Conservation (phyloP, 2,113 vertebrate species). For the Centropristis striata region DNA sequence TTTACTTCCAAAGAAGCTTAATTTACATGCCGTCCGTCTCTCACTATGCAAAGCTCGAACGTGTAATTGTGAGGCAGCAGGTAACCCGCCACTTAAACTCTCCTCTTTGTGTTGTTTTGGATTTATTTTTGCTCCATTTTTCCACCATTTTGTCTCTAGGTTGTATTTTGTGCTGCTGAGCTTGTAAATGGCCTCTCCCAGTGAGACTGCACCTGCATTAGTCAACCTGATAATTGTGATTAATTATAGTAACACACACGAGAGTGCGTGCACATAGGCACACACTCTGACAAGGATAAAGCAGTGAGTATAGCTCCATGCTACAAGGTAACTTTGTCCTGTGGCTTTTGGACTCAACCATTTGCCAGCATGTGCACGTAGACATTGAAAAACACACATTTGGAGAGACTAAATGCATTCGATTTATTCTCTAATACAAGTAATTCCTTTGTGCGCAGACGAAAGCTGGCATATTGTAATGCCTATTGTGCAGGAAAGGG, state of each 20-base stretch:
- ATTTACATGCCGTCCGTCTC: background rate
- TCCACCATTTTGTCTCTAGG: constrained; percentile 67
- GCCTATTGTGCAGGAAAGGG: constrained; percentile 11
- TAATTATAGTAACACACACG: constrained; percentile 70
- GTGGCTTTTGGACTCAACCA: background rate
- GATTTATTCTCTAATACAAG: constrained; percentile 37
- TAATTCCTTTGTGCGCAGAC: constrained; percentile 17
- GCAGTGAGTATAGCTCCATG: constrained; percentile 1
- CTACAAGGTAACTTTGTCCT: constrained; percentile 38
- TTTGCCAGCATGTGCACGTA: background rate
- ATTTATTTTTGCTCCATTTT: constrained; percentile 23
- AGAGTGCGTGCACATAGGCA: constrained; percentile 14
- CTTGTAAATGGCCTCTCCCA: constrained; percentile 76
- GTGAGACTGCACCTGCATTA: constrained; percentile 79
- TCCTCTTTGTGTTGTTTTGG: constrained; percentile 31
- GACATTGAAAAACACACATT: constrained; percentile 23
- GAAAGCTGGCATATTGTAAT: constrained; percentile 18
- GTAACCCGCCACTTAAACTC: constrained; percentile 1
- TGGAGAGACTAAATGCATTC: constrained; percentile 24
- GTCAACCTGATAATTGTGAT: constrained; percentile 82
- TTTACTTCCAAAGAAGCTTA: constrained; percentile 18
- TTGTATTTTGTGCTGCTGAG: constrained; percentile 67
- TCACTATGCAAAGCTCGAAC: background rate
- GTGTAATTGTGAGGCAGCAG: background rate
- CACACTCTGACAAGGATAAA: constrained; percentile 18